These are phyloP conservation scores for Chloropsis cyanopogon DNA, from an alignment of 2,113 vertebrate genomes.

Conservation along the genomic window DNA sequence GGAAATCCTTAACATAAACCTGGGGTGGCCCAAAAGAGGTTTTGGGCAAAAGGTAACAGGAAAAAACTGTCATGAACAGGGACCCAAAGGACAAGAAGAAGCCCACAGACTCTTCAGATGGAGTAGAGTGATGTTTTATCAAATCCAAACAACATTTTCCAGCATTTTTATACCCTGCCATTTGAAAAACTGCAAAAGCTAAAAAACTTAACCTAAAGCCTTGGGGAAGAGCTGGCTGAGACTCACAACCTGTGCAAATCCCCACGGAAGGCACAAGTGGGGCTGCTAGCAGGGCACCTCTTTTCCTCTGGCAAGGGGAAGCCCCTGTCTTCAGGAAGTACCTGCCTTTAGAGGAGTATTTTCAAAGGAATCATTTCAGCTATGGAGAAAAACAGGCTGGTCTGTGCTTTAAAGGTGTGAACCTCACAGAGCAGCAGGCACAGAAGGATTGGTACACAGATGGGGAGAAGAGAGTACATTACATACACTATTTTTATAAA, in stretches of 20 bases:
- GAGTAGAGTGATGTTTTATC: neutral
- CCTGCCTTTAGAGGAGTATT: neutral
- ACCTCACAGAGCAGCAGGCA: neutral
- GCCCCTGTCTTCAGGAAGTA: neutral
- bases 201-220: neutral
- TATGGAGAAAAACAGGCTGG: neutral
- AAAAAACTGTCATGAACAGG: neutral
- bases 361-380: neutral
- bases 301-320: neutral
- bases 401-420: neutral
- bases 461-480: neutral
- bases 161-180: neutral
- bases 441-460: neutral
- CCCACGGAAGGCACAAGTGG: rapidly evolving
- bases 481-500: neutral
- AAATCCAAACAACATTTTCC: neutral
- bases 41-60: neutral
- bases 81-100: neutral
- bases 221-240: neutral
- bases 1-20: neutral
- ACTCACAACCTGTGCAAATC: neutral
- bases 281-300: neutral
- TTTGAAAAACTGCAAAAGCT: neutral
- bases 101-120: rapidly evolving
- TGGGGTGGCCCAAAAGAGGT: neutral